A percentile compares a stretch with the other conserved stretches of the same genome.
Evolutionary conservation across 2,888 invertebrate species (phyloP).

Genomic region (Arrhopalites spinosus): DNA sequence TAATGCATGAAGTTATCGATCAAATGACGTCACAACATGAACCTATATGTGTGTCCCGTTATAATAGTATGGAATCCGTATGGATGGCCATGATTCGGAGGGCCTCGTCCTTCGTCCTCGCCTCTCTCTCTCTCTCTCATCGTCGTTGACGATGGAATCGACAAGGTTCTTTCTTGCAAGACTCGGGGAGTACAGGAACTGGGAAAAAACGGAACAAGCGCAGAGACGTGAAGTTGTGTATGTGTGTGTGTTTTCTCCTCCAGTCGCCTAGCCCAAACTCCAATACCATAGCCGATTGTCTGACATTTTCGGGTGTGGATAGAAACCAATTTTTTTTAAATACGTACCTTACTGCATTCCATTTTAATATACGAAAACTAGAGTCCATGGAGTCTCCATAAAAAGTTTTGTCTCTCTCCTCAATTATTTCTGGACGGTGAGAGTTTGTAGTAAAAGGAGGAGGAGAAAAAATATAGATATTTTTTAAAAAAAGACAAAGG

Average conservation of each 20-base stretch:
- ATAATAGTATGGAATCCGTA: not conserved
- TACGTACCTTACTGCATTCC: conserved; percentile 3
- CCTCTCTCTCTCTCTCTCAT: not conserved
- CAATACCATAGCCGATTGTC: conserved; percentile 40
- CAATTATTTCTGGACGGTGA: not conserved
- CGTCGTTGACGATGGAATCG: conserved; percentile 15
- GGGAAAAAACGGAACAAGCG: not conserved
- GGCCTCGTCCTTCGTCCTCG: not conserved
- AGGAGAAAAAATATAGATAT: too few relatives aligned
- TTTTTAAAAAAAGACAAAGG: too few relatives aligned
- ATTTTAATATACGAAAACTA: too few relatives aligned
- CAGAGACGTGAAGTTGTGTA: not conserved
- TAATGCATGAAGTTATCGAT: conserved; percentile 33
- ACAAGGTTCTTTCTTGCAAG: conserved; percentile 26
- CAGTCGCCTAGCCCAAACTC: conserved; percentile 29
- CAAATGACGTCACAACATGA: conserved; percentile 34
- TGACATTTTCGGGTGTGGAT: conserved; percentile 57
- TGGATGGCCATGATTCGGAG: too few relatives aligned
- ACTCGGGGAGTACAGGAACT: not conserved
- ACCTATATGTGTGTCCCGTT: not conserved
- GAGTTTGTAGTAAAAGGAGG: not conserved
- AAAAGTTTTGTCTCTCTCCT: not conserved
- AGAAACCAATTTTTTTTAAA: conserved; percentile 22
- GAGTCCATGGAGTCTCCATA: conserved; percentile 15
- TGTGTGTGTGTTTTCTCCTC: not conserved